Conservation (phyloP, 2,797 vertebrate genomes). For the Cuniculus paca region DNA sequence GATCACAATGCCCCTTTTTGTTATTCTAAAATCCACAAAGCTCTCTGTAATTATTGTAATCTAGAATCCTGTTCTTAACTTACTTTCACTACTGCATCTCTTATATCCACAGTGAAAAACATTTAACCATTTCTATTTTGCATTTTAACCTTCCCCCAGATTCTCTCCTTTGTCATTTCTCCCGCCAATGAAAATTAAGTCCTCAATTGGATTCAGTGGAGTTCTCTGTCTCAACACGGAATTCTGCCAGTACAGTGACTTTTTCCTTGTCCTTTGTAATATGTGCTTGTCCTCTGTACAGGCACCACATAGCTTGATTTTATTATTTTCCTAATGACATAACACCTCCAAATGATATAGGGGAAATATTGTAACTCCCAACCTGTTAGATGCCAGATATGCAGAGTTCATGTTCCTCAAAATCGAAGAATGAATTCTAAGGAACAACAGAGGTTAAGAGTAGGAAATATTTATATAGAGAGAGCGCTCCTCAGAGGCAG, state of each 20-base stretch:
- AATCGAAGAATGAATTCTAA: background rate
- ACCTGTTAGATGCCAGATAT: background rate
- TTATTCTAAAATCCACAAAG: background rate
- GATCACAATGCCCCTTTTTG: background rate
- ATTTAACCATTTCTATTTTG: background rate
- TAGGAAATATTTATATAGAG: background rate
- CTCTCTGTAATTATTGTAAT: background rate
- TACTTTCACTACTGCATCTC: background rate
- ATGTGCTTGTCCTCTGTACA: background rate
- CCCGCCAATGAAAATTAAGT: background rate
- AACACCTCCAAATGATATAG: background rate
- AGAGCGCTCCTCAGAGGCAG: background rate
- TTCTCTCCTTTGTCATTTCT: background rate
- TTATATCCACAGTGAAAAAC: background rate
- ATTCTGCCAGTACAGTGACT: background rate
- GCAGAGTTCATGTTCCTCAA: background rate
- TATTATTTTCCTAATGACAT: conserved; percentile 26
- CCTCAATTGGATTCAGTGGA: background rate
- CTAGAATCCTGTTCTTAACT: background rate
- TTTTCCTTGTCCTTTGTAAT: background rate
- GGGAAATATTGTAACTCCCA: background rate
- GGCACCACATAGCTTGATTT: background rate
- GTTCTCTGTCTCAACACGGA: background rate
- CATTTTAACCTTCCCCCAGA: background rate
- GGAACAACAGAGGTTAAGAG: background rate